phyloP scores from a whole-genome alignment of 2,888 invertebrate genomes.

The Parapristionchus giblindavisi region DNA sequence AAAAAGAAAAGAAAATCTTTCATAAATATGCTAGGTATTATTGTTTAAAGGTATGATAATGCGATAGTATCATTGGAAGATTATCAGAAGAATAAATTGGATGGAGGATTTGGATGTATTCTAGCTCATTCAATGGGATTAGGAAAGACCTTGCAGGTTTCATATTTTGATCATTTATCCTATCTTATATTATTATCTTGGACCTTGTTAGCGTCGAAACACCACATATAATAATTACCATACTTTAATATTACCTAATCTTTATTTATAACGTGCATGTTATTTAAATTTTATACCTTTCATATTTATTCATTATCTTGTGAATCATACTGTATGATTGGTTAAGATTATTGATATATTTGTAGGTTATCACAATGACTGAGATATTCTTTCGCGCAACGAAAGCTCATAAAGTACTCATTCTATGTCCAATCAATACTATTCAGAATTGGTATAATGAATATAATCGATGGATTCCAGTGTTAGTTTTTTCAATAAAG shows the following conservation, averaged over 20 bases:
- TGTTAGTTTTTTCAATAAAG: constrained; percentile 36
- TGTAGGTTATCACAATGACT: constrained; percentile 87
- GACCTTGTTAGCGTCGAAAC: too few relatives aligned
- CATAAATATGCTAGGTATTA: background rate
- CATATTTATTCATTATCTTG: too few relatives aligned
- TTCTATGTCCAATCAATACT: constrained; percentile 98
- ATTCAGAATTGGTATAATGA: constrained; percentile 94
- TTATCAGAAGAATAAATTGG: constrained; percentile 85
- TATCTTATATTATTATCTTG: too few relatives aligned
- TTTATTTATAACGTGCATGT: too few relatives aligned
- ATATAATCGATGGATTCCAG: constrained; percentile 95
- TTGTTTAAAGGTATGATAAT: constrained; percentile 85
- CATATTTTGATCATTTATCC: too few relatives aligned
- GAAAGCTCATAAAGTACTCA: constrained; percentile 85
- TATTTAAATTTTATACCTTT: too few relatives aligned
- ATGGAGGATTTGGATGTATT: constrained; percentile 93
- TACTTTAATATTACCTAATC: too few relatives aligned
- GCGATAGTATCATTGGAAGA: constrained; percentile 90
- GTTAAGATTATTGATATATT: background rate
- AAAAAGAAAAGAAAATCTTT: too few relatives aligned
- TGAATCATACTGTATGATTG: too few relatives aligned
- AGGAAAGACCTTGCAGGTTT: constrained; percentile 87
- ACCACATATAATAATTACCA: too few relatives aligned
- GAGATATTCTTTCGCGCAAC: constrained; percentile 94
- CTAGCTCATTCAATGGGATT: constrained; percentile 94